Conservation (phyloP, 2,113 vertebrate species). For the Coregonus clupeaformis region DNA sequence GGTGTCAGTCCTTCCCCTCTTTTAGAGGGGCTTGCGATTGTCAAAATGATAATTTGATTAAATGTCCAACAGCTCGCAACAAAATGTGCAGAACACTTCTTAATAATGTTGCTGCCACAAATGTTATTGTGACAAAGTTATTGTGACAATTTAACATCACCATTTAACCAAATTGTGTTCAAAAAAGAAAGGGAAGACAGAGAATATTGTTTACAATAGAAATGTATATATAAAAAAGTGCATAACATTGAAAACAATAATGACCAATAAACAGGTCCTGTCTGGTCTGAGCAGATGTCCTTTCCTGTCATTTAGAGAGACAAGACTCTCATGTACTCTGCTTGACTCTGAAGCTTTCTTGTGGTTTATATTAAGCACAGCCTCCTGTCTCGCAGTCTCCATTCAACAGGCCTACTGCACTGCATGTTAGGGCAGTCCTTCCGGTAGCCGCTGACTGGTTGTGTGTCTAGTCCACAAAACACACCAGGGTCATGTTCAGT, state of each 20-base stretch:
- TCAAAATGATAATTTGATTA: conserved; percentile 39
- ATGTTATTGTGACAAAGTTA: conserved; percentile 12
- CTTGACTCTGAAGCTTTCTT: no score
- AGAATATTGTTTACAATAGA: conserved; percentile 38
- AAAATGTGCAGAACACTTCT: conserved; percentile 6
- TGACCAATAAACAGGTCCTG: conserved; percentile 3
- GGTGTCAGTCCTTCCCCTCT: conserved; percentile 20
- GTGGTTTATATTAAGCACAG: no score
- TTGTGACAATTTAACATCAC: conserved; percentile 8
- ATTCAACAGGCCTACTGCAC: neutral
- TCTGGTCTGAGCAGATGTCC: conserved; percentile 1
- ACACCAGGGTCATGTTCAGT: no score
- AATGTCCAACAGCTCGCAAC: conserved; percentile 13
- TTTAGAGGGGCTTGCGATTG: conserved; percentile 52
- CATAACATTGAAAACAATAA: conserved; percentile 32
- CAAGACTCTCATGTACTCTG: conserved; percentile 8
- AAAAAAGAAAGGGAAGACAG: conserved; percentile 22
- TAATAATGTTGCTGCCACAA: neutral
- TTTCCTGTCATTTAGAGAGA: neutral
- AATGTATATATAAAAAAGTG: conserved; percentile 54
- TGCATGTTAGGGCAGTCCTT: conserved; percentile 1
- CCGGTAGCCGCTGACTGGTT: conserved; percentile 8
- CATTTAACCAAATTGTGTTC: neutral
- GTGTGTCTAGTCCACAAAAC: conserved; percentile 5
- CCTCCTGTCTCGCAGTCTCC: conserved; percentile 12